phyloP scores from a whole-genome alignment of 2,113 vertebrate genomes.

The Ailurus styani region DNA sequence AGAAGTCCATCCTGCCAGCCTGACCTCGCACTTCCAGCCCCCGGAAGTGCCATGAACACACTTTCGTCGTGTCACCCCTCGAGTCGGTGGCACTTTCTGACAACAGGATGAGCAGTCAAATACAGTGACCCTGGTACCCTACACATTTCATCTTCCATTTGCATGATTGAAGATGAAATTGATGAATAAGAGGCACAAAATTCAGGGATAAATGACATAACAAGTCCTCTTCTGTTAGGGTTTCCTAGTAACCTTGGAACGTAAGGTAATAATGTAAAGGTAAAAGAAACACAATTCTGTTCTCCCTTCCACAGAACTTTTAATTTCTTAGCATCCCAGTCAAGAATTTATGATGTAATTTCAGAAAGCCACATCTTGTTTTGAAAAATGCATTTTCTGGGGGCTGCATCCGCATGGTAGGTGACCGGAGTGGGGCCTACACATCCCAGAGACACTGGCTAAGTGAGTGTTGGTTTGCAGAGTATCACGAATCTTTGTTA shows the following conservation, averaged over 20 bases:
- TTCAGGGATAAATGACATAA: neutral
- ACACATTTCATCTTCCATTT: neutral
- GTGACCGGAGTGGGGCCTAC: neutral
- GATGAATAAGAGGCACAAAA: neutral
- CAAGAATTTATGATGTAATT: neutral
- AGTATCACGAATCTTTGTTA: neutral
- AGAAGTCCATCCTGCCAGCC: neutral
- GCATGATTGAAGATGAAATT: too few relatives aligned
- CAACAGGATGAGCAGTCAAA: neutral
- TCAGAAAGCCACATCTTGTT: neutral
- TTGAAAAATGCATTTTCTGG: neutral
- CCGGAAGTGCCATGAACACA: neutral
- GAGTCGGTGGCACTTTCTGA: accelerated
- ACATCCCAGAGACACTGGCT: too few relatives aligned
- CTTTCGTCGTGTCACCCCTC: accelerated
- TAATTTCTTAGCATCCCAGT: neutral
- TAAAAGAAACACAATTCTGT: neutral
- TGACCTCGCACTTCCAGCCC: neutral
- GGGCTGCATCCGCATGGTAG: too few relatives aligned
- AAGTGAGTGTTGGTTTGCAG: neutral
- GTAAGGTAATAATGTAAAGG: neutral
- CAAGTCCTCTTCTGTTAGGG: neutral
- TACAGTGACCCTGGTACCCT: neutral
- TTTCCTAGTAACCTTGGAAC: neutral
- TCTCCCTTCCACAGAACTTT: neutral